Conservation (phyloP, 2,797 vertebrate species). For the Agapornis canus region DNA sequence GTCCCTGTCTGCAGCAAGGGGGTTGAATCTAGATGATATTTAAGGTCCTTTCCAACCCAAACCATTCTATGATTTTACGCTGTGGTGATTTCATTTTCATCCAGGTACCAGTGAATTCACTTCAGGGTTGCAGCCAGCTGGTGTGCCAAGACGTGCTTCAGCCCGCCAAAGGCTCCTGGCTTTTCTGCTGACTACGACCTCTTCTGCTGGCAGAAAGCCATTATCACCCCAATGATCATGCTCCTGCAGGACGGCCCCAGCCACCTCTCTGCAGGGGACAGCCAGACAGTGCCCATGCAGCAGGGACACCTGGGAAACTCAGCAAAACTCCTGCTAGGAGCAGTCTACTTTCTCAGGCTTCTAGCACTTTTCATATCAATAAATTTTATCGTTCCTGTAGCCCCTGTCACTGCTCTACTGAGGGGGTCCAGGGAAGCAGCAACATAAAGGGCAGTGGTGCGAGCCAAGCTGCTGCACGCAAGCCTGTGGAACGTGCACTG, state of each 20-base stretch:
- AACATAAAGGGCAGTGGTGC: not conserved
- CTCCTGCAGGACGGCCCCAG: not conserved
- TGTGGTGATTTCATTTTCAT: not conserved
- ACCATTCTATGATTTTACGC: no score
- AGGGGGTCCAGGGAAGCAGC: not conserved
- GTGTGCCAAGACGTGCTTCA: not conserved
- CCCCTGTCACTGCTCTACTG: accelerated
- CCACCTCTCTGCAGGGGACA: not conserved
- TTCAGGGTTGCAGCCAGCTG: not conserved
- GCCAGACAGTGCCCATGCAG: accelerated
- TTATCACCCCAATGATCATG: not conserved
- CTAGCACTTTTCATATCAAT: not conserved
- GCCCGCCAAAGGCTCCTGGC: not conserved
- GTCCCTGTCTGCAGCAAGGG: no score
- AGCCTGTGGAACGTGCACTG: not conserved
- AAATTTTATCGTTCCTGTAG: not conserved
- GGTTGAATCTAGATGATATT: no score
- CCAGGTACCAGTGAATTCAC: not conserved
- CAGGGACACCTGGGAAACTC: not conserved
- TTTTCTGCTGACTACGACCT: not conserved
- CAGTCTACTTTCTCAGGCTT: accelerated
- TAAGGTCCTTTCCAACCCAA: no score
- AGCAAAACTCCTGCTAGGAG: not conserved
- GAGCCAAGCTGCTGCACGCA: not conserved
- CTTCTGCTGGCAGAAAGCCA: not conserved